phyloP scores from a whole-genome alignment of 35 echinoderm and acorn worm genomes.

The Chiridota heheva region DNA sequence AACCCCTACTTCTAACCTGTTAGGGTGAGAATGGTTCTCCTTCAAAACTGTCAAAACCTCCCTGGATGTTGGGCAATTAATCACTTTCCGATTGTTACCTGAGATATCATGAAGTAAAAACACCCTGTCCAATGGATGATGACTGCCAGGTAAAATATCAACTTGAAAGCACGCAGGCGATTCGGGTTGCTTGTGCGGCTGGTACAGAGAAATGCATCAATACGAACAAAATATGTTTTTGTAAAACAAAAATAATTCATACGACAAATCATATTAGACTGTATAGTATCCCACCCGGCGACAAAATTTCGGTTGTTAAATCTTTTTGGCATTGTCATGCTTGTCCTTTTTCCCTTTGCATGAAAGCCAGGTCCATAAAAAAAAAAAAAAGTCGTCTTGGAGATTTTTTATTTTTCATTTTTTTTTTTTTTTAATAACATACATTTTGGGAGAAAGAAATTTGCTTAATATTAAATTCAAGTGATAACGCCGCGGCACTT shows the following conservation, averaged over 20 bases:
- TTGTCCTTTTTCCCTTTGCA: no score
- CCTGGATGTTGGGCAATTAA: neutral
- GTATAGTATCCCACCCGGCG: neutral
- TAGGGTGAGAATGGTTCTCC: neutral
- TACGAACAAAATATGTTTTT: neutral
- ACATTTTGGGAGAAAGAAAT: no score
- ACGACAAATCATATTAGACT: neutral
- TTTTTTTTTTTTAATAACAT: no score
- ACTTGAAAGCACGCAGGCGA: constrained; percentile 78
- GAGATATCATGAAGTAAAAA: constrained; percentile 94
- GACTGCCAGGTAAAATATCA: constrained; percentile 76
- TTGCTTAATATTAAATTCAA: no score
- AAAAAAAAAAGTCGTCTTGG: no score
- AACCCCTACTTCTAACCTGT: no score
- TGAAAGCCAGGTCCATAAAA: neutral
- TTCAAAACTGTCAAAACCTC: neutral
- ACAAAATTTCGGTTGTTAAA: no score
- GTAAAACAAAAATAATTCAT: neutral
- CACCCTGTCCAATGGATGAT: constrained; percentile 97
- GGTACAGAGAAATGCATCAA: constrained; percentile 6
- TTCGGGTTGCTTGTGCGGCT: constrained; percentile 97
- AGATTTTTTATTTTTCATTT: no score
- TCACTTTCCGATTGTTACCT: constrained; percentile 34
- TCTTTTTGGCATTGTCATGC: no score
- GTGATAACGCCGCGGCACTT: no score